These are phyloP conservation scores for Hemaris fuciformis DNA, from an alignment of 2,888 invertebrate genomes.

Conservation along the genomic window DNA sequence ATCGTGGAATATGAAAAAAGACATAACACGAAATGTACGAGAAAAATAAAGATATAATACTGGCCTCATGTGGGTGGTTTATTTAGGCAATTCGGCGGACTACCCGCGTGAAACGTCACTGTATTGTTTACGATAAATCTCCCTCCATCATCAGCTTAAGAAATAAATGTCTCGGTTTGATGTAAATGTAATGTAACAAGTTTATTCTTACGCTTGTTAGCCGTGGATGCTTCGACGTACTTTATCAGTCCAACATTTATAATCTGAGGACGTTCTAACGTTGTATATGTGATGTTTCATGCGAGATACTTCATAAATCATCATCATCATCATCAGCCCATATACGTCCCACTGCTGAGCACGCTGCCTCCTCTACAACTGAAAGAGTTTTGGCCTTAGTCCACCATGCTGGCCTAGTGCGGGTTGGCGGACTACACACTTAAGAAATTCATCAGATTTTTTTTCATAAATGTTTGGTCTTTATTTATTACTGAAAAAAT, in stretches of 20 bases:
- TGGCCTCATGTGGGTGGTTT: slow-evolving; percentile 37
- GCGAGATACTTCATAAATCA: background rate
- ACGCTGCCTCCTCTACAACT: too few relatives aligned
- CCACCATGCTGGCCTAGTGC: too few relatives aligned
- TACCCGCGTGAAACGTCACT: slow-evolving; percentile 35
- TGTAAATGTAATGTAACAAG: slow-evolving; percentile 23
- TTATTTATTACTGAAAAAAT: background rate
- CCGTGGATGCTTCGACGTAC: background rate
- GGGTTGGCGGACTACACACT: too few relatives aligned
- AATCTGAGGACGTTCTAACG: background rate
- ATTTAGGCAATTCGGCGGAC: slow-evolving; percentile 43
- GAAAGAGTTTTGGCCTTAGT: too few relatives aligned
- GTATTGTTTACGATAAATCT: slow-evolving; percentile 44
- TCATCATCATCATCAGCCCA: too few relatives aligned
- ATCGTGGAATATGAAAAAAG: background rate
- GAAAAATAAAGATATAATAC: slow-evolving; percentile 23
- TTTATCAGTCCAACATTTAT: background rate
- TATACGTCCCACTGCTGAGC: too few relatives aligned
- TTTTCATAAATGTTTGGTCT: background rate
- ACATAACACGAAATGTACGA: background rate
- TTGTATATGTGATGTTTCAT: background rate
- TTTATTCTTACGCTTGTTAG: slow-evolving; percentile 12
- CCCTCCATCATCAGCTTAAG: slow-evolving; percentile 38
- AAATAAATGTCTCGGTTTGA: slow-evolving; percentile 40
- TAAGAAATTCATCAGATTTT: too few relatives aligned